These are phyloP conservation scores for Aplodontia rufa DNA, from an alignment of 2,113 vertebrate genomes.

Conservation along the genomic window DNA sequence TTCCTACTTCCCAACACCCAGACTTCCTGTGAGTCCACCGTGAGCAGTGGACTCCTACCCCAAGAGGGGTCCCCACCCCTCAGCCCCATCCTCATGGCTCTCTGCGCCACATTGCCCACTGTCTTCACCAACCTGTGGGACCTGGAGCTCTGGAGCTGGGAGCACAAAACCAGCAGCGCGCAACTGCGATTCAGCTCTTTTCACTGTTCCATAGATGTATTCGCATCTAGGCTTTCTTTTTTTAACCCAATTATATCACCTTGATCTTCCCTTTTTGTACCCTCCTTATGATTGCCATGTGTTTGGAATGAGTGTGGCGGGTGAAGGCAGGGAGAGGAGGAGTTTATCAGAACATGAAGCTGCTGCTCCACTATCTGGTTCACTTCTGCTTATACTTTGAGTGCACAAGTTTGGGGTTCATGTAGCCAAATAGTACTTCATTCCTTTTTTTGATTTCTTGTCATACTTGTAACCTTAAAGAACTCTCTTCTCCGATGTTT, in stretches of 20 bases:
- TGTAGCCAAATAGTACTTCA: neutral
- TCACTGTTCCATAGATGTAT: neutral
- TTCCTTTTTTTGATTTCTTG: conserved; percentile 12
- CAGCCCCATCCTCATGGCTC: neutral
- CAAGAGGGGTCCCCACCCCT: neutral
- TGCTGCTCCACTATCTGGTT: neutral
- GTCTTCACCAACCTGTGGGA: neutral
- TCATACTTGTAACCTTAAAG: neutral
- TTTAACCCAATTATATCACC: neutral
- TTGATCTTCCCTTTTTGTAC: neutral
- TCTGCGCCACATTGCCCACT: neutral
- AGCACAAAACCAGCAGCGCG: neutral
- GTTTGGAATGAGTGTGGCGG: neutral
- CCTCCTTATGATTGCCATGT: neutral
- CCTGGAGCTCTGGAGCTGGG: neutral
- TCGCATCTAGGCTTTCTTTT: neutral
- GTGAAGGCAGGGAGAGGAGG: neutral
- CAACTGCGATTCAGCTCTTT: neutral
- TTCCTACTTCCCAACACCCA: neutral
- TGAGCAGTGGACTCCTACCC: neutral
- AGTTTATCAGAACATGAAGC: neutral
- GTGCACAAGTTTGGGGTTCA: neutral
- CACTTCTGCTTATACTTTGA: neutral
- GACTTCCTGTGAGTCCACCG: neutral
- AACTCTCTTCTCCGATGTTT: neutral